Evolutionary conservation across 92 coral and sea anemone genomes (phyloP).

Genomic region (Meandrina meandrites): DNA sequence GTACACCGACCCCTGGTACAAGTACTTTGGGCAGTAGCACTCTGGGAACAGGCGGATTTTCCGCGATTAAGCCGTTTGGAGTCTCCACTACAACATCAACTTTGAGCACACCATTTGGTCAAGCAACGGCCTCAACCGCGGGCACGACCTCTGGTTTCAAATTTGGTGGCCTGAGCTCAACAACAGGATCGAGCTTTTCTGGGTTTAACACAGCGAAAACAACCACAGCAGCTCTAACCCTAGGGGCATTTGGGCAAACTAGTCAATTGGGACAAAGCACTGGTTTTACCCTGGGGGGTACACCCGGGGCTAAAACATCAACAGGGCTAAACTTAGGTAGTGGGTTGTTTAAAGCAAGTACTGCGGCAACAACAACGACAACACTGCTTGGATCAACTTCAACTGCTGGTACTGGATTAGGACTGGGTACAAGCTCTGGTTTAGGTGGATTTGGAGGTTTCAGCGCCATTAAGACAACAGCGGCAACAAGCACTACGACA

Average conservation of each 20-base stretch:
- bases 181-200: slow-evolving; percentile 3
- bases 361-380: slow-evolving; percentile 45
- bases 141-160: slow-evolving; percentile 41
- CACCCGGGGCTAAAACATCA: slow-evolving; percentile 33
- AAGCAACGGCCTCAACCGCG: slow-evolving; percentile 32
- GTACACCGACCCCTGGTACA: slow-evolving; percentile 34
- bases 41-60: slow-evolving; percentile 35
- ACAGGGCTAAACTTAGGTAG: slow-evolving; percentile 46
- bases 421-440: slow-evolving; percentile 19
- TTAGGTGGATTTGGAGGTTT: slow-evolving; percentile 25
- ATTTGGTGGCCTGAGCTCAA: slow-evolving; percentile 41
- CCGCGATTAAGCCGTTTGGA: slow-evolving; percentile 62
- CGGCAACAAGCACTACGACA: slow-evolving; percentile 33
- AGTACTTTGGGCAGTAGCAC: slow-evolving; percentile 26
- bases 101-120: slow-evolving; percentile 60
- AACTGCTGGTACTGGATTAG: slow-evolving; percentile 26
- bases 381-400: slow-evolving; percentile 31
- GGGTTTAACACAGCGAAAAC: slow-evolving; percentile 28
- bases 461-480: slow-evolving; percentile 16
- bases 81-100: slow-evolving; percentile 44
- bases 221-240: slow-evolving; percentile 14
- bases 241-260: slow-evolving; percentile 39
- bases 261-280: slow-evolving; percentile 36
- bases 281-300: slow-evolving; percentile 8
- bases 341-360: slow-evolving; percentile 47